These are phyloP conservation scores for Theocolax elegans DNA, from an alignment of 1,140 invertebrate species.

Conservation along the genomic window DNA sequence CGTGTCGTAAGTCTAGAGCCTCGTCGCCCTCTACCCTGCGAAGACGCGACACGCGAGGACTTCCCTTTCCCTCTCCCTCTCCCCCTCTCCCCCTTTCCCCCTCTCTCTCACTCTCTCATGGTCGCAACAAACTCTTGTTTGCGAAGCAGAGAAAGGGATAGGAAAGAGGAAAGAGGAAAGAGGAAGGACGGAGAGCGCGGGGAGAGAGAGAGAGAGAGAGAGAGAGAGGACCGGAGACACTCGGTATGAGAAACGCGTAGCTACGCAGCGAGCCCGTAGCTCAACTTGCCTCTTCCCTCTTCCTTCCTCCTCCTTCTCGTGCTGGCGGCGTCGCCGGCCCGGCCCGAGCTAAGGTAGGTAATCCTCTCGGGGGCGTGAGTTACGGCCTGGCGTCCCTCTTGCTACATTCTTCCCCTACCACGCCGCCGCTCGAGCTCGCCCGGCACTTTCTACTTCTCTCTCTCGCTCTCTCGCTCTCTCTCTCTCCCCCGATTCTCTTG, in stretches of 20 bases:
- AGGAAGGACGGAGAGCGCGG: slow-evolving; percentile 23
- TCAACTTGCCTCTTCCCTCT: slow-evolving; percentile 63
- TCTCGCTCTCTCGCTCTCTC: slow-evolving; percentile 21
- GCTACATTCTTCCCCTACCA: slow-evolving; percentile 47
- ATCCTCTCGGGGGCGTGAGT: slow-evolving; percentile 70
- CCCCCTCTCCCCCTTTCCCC: slow-evolving; percentile 34
- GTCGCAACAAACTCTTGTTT: slow-evolving; percentile 56
- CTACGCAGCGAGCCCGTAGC: slow-evolving; percentile 68
- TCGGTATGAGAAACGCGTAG: slow-evolving; percentile 69
- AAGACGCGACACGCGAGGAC: slow-evolving; percentile 43
- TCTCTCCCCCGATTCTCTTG: slow-evolving; percentile 3
- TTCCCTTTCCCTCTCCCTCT: slow-evolving; percentile 47
- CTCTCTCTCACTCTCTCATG: slow-evolving; percentile 41
- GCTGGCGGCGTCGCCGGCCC: neutral
- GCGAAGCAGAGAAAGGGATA: slow-evolving; percentile 29
- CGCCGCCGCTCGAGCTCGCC: slow-evolving; percentile 18
- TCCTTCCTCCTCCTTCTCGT: too few relatives aligned
- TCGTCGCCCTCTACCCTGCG: slow-evolving; percentile 35
- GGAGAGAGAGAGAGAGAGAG: slow-evolving; percentile 41
- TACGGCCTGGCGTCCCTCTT: slow-evolving; percentile 61
- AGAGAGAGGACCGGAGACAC: slow-evolving; percentile 59
- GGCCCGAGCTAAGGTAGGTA: slow-evolving; percentile 65
- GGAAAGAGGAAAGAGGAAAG: slow-evolving; percentile 34
- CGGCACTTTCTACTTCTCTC: slow-evolving; percentile 43
- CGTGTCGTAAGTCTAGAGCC: slow-evolving; percentile 48